Evolutionary conservation across 2,888 invertebrate species (phyloP).

Genomic region (Acleris laterana): DNA sequence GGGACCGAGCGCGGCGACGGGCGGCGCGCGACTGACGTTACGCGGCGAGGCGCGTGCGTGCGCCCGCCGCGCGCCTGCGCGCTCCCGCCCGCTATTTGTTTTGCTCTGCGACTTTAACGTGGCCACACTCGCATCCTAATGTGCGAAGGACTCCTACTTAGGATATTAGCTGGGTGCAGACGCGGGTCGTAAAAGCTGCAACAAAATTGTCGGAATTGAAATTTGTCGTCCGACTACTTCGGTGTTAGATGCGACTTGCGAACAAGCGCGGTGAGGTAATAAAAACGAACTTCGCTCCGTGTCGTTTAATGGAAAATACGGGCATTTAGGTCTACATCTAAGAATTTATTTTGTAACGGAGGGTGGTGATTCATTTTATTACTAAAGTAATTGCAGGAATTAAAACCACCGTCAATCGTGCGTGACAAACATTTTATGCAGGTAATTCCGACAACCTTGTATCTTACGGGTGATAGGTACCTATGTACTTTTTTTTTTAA

Average conservation of each 20-base stretch:
- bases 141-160: slow-evolving; percentile 13
- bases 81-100: slow-evolving; percentile 68
- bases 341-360: not conserved
- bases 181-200: slow-evolving; percentile 20
- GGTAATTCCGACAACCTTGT: no score
- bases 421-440: no score
- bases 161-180: slow-evolving; percentile 12
- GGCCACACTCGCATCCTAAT: slow-evolving; percentile 20
- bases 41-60: slow-evolving; percentile 60
- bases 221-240: slow-evolving; percentile 1
- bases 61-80: slow-evolving; percentile 68
- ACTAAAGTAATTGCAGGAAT: not conserved
- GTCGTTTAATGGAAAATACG: slow-evolving; percentile 1
- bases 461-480: no score
- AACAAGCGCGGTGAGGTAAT: slow-evolving; percentile 8
- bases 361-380: not conserved
- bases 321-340: not conserved
- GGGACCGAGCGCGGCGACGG: slow-evolving; percentile 63
- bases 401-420: no score
- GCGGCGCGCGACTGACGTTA: slow-evolving; percentile 72
- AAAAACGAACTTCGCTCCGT: not conserved
- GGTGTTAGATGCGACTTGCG: not conserved
- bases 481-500: no score
- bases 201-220: slow-evolving; percentile 21
- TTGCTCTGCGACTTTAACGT: slow-evolving; percentile 61